A percentile compares a stretch with the other conserved stretches of the same genome.
These are phyloP conservation scores for Rallus limicola DNA, from an alignment of 2,113 vertebrate genomes.

Conservation along the genomic window DNA sequence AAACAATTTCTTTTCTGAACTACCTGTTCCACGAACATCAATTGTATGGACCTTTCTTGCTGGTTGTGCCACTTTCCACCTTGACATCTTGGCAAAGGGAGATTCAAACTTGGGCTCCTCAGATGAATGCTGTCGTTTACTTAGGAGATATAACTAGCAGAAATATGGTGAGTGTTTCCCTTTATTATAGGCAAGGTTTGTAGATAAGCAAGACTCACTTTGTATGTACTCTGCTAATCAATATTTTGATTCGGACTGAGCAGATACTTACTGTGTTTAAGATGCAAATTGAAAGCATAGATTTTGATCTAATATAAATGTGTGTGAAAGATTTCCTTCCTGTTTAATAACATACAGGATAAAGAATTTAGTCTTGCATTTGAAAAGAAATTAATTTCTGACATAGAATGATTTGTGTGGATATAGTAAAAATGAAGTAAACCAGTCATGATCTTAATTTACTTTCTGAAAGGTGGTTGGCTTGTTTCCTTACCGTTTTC, in stretches of 20 bases:
- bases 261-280: background rate
- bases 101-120: conserved; percentile 92
- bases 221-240: background rate
- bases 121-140: conserved; percentile 96
- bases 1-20: conserved; percentile 96
- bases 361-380: background rate
- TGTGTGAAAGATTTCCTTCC: background rate
- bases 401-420: background rate
- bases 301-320: background rate
- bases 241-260: background rate
- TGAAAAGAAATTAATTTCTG: background rate
- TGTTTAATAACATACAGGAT: background rate
- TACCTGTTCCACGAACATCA: conserved; percentile 95
- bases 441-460: background rate
- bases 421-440: background rate
- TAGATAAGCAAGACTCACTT: background rate
- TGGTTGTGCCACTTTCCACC: conserved; percentile 96
- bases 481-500: background rate
- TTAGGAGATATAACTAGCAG: conserved; percentile 96
- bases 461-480: background rate
- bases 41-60: conserved; percentile 91
- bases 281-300: background rate
- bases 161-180: conserved; percentile 86
- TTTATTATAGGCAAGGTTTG: background rate
- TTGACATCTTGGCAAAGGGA: conserved; percentile 99